Evolutionary conservation across 2,797 vertebrate species (phyloP).

Genomic region (Mycteria americana): DNA sequence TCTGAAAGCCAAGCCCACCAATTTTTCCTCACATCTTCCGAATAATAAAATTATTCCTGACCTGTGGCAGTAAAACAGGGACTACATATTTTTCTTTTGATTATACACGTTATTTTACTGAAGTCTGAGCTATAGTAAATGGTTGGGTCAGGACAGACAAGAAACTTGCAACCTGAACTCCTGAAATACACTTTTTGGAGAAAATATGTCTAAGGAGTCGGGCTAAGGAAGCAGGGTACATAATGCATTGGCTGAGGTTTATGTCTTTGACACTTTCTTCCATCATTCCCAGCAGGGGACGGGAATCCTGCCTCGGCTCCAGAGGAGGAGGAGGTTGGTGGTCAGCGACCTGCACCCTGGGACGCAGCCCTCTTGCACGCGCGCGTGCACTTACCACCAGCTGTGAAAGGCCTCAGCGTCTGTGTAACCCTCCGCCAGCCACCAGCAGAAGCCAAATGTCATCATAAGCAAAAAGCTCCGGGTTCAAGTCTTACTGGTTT

Average conservation of each 20-base stretch:
- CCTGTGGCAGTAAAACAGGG: background rate
- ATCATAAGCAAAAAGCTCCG: background rate
- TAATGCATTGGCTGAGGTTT: background rate
- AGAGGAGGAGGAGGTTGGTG: background rate
- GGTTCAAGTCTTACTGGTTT: background rate
- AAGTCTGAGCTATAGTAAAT: background rate
- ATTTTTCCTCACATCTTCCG: background rate
- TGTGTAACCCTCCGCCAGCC: background rate
- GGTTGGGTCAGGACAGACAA: background rate
- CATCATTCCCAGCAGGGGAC: background rate
- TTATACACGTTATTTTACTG: background rate
- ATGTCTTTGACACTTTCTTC: background rate
- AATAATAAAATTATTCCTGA: background rate
- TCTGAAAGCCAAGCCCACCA: background rate
- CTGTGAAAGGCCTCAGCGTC: background rate
- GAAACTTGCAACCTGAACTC: background rate
- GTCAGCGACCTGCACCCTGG: background rate
- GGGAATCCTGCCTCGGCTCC: background rate
- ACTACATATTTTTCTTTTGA: background rate
- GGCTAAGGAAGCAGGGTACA: background rate
- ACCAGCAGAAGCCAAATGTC: background rate
- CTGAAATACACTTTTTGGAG: background rate
- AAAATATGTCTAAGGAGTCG: background rate
- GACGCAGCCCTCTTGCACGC: no score
- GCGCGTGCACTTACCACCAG: fast-evolving